Percentiles rank a stretch among this genome's conserved stretches.
These are phyloP conservation scores for Catostomus latipinnis DNA, from an alignment of 2,797 vertebrate genomes.

Conservation along the genomic window DNA sequence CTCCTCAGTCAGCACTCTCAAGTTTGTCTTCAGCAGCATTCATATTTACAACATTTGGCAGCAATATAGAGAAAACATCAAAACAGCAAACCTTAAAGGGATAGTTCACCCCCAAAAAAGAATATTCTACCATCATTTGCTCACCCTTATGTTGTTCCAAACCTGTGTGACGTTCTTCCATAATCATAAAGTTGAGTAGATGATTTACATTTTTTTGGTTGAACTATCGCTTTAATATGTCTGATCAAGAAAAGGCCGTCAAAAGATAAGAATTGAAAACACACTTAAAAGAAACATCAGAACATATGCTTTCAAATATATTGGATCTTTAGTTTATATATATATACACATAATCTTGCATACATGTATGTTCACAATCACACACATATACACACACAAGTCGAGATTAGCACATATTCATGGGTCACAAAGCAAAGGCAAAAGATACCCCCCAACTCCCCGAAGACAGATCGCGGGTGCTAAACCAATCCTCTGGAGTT, in stretches of 20 bases:
- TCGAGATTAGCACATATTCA: slow-evolving; percentile 73
- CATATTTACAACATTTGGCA: slow-evolving; percentile 86
- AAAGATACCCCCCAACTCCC: slow-evolving; percentile 66
- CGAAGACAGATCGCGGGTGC: slow-evolving; percentile 65
- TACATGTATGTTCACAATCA: slow-evolving; percentile 71
- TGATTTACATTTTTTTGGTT: no score
- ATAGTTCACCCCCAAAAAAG: no score
- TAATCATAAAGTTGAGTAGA: no score
- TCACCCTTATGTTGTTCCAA: no score
- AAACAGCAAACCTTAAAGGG: slow-evolving; percentile 58
- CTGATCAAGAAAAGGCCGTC: slow-evolving; percentile 57
- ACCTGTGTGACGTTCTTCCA: no score
- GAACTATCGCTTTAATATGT: slow-evolving; percentile 30
- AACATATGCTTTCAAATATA: slow-evolving; percentile 71
- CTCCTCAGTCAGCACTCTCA: slow-evolving; percentile 79
- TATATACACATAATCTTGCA: slow-evolving; percentile 73
- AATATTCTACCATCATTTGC: no score
- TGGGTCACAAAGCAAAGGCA: slow-evolving; percentile 73
- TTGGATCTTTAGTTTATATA: slow-evolving; percentile 70
- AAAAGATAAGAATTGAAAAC: slow-evolving; percentile 50
- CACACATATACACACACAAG: slow-evolving; percentile 67
- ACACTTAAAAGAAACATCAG: slow-evolving; percentile 46
- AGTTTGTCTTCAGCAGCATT: slow-evolving; percentile 82
- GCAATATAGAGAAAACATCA: slow-evolving; percentile 71
- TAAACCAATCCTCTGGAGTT: slow-evolving; percentile 56